Evolutionary conservation across 2,113 vertebrate genomes (phyloP), one percentile per base, ranked within the genome.

Genomic region (Ancistrus triradiatus): DNA sequence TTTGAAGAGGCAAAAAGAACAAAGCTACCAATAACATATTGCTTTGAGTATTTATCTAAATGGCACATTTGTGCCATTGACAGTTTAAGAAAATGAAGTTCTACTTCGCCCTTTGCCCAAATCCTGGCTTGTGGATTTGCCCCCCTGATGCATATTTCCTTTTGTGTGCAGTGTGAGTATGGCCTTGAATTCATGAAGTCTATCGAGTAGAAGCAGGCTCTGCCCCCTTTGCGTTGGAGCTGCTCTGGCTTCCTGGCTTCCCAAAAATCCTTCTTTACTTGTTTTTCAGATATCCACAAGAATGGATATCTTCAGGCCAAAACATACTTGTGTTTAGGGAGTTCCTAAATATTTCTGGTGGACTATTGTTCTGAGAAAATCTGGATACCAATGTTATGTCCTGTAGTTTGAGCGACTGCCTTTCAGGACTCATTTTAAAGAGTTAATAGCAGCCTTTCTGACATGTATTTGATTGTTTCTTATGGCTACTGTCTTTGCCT

Each of bases 361-460:
- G 70, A 69, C 74, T 63, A 73, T 73, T 74, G 69, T 82, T 81
- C 77, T 81, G 80, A 78, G 74, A 85, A 85, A 76, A 69, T 61
- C 73, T 74, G 35, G 76, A 74, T 74, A 63, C 38, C 33, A 40
- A 33, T 53, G 69, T 40, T 68, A 68, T 31, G 60, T 68, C 66
- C 72, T 66, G 56, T 67, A 80, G 10, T 56, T 24, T 6, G 38
- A 63, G 44, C 69, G 67, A 58, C 75, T 78, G 74, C 53, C 65
- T 69, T 57, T 19, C 55, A 59, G 50, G 49, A 69, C 52, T 64
- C 17, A 48, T 67, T 67, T 42, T 31, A 18, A 31, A 57, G 55
- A 67, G 59, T 73, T 78, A 77, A 76, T 59, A 21, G 15, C 69
- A 72, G 61, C 72, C 17, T 74, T 71, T 75, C 55, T 72, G 69